These are phyloP conservation scores for Ceramica pisi DNA, from an alignment of 2,888 invertebrate species.

Conservation along the genomic window DNA sequence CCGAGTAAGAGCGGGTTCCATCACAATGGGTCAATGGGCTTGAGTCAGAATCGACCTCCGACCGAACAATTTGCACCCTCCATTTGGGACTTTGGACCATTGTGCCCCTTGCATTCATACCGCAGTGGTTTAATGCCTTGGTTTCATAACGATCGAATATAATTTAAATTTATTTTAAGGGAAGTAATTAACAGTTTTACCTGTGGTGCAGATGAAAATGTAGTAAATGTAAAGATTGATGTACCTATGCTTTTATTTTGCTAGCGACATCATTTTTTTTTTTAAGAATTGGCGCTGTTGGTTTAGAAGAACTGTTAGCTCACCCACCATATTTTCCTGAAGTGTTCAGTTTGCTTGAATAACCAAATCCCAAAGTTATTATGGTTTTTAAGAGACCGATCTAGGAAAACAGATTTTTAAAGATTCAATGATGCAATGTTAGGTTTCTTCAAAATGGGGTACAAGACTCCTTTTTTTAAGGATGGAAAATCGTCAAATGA, in stretches of 20 bases:
- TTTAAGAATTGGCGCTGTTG: neutral
- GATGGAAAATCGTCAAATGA: no score
- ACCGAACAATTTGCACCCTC: constrained; percentile 44
- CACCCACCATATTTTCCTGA: no score
- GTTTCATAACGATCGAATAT: constrained; percentile 29
- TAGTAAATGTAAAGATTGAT: neutral
- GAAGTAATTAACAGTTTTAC: neutral
- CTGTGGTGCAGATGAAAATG: neutral
- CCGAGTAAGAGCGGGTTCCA: constrained; percentile 26
- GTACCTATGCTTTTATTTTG: neutral
- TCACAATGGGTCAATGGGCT: constrained; percentile 50
- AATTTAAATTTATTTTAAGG: constrained; percentile 13
- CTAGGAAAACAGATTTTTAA: no score
- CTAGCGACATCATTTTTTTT: neutral
- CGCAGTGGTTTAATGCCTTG: constrained; percentile 15
- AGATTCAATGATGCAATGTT: no score
- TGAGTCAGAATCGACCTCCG: constrained; percentile 33
- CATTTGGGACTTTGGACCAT: constrained; percentile 25
- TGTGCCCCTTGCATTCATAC: constrained; percentile 46
- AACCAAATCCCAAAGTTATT: no score
- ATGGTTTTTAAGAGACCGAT: no score
- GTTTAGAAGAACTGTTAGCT: neutral
- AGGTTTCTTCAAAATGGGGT: no score
- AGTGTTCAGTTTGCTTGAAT: no score
- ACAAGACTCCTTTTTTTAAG: no score